Base-by-base conservation (phyloP, 1,140 invertebrate species). In the Drosophila sp. region DNA sequence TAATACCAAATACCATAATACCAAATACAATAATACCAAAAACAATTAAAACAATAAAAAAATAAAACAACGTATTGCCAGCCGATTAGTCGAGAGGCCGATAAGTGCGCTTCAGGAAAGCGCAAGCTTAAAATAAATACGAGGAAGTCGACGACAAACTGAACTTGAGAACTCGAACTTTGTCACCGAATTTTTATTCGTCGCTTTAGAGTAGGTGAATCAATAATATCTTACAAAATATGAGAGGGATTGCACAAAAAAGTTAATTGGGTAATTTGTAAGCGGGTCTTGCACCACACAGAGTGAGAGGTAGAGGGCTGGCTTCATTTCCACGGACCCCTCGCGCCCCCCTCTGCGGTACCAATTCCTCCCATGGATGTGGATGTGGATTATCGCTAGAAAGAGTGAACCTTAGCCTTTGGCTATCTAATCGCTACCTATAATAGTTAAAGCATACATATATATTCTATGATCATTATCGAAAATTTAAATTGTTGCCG, bases 231-330 rank as follows among this genome's bases (percentile, higher is more conserved):
- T 62, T 35, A 64, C 68, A 61, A 60, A 63, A 44, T 55, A 35
- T 47, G 50, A 61, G 55, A 50, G 65, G 61, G 73, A 71, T 87
- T 89, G 80, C 84, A 83, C 84, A 70, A 83, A 72, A 63, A 25
- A 35, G 5, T 33, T 89, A 87, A 87, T 83, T 87, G 83, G 83
- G 83, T 89, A 89, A 87, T 87, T 87, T 89, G 72, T 86, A 89
- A 76, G 73, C 79, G 60, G 23, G 54, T 66, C 58, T 78, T 70
- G 68, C 72, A 64, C 2, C 44, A 27, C 44, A 74, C 58, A 75
- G 63, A 74, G 64, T 55, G 57, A 38, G 25, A 29, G 55, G 40
- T 11, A 7, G 44, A 23, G 6, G 10, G 7, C 4, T 47, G 50
- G 4, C 68, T 54, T 61, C 70, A 76, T 84, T 85, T 70, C 68